Percentiles rank a stretch among this genome's conserved stretches.
Evolutionary conservation across 2,113 vertebrate genomes (phyloP).

Genomic region (Prunella fulvescens): DNA sequence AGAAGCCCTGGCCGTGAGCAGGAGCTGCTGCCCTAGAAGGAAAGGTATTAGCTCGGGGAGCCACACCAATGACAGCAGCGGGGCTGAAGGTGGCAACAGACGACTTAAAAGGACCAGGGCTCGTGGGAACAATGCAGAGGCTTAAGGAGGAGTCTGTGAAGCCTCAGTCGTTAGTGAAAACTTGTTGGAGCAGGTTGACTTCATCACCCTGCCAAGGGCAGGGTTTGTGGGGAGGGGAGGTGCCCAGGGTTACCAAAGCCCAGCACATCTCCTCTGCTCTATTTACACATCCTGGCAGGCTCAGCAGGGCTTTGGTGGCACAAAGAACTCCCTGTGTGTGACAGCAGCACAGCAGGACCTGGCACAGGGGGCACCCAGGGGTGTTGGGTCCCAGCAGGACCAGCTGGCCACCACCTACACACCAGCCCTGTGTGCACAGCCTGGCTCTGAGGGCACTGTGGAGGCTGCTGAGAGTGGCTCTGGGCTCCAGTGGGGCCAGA

Average conservation of each 20-base stretch:
- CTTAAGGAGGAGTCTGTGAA: neutral
- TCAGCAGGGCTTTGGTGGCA: neutral
- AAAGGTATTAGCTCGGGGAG: neutral
- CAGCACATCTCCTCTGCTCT: neutral
- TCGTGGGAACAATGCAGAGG: neutral
- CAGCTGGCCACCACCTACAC: neutral
- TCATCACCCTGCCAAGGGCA: neutral
- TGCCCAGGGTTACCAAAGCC: neutral
- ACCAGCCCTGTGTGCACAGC: neutral
- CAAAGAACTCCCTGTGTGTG: neutral
- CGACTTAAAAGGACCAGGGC: neutral
- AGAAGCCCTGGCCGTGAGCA: neutral
- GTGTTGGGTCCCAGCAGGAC: neutral
- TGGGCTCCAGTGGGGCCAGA: neutral
- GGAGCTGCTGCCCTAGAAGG: conserved; percentile 25
- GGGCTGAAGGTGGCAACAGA: neutral
- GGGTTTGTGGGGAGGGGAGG: neutral
- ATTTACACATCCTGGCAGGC: fast-evolving
- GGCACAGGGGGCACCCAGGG: neutral
- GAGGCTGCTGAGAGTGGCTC: neutral
- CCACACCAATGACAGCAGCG: neutral
- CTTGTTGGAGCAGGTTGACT: neutral
- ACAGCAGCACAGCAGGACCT: neutral
- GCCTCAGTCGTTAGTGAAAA: neutral
- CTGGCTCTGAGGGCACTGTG: fast-evolving